Evolutionary conservation across 2,888 invertebrate species (phyloP).

Genomic region (Xestia ashworthii): DNA sequence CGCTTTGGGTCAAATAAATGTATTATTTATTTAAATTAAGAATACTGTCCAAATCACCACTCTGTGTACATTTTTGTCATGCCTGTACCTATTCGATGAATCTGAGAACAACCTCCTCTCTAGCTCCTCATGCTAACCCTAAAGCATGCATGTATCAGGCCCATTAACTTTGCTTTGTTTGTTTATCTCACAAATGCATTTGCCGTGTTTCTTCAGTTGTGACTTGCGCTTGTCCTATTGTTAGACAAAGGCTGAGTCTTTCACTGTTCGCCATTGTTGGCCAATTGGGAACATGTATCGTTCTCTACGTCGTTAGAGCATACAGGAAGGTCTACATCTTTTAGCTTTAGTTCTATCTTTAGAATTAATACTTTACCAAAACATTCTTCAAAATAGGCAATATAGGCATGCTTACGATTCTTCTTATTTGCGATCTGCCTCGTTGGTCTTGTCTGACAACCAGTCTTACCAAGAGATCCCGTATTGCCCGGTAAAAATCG

Average conservation of each 20-base stretch:
- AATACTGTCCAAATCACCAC: neutral
- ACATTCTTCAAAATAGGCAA: neutral
- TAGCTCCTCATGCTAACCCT: neutral
- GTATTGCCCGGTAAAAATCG: too few species aligned
- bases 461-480: too few species aligned
- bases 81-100: neutral
- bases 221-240: slow-evolving; percentile 41
- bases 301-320: slow-evolving; percentile 3
- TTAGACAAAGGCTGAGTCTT: slow-evolving; percentile 35
- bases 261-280: slow-evolving; percentile 38
- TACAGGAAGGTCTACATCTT: neutral
- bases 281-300: slow-evolving; percentile 41
- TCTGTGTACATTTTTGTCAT: neutral
- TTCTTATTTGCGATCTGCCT: neutral
- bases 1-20: too few species aligned
- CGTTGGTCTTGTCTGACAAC: neutral
- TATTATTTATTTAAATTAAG: neutral
- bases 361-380: neutral
- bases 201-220: slow-evolving; percentile 32
- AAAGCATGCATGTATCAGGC: neutral
- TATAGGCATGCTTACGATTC: neutral
- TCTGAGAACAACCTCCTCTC: neutral
- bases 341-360: neutral
- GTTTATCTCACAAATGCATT: slow-evolving; percentile 41
- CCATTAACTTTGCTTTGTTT: slow-evolving; percentile 21